Evolutionary conservation across 2,888 invertebrate species (phyloP), one percentile per base, ranked within the genome.

Genomic region (Caenorhabditis becei): DNA sequence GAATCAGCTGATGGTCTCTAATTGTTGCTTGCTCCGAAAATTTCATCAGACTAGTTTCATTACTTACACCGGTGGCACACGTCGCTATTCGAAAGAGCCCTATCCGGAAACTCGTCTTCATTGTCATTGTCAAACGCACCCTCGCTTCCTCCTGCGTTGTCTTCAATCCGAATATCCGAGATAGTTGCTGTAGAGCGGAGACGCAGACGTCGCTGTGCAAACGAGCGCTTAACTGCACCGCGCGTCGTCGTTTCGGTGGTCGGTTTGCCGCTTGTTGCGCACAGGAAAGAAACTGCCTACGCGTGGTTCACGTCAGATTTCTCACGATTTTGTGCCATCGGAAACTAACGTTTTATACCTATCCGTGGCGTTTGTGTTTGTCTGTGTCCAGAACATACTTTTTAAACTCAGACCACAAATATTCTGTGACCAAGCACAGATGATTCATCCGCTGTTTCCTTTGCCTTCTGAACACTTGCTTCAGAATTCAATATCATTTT

Each of bases 141-240:
- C 47, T 53, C 41, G 37, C 28, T 32, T n/a, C 26, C 58, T 28
- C 26, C 18, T 35, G 35, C 58, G 44, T 49, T 32, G 11, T 53
- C 32, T n/a, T 35, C 71, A 35, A 61, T 75, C 75, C 62, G 65
- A 66, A 49, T 65, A 51, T 65, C 53, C 35, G 28, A 65, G 16
- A 51, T 56, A 37, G 37, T 20, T 18, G 20, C 18, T 18, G 44
- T 47, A 54, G 28, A 18, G 35, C 26, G 62, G 56, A 69, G 59
- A 69, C 35, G 49, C 47, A 54, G 63, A 72, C 44, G 56, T 51
- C 49, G 74, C 66, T 74, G 74, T 65, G 74, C 74, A 74, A 74
- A 72, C 65, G 66, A 54, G 44, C 51, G 44, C 23, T n/a, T 20
- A 56, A 49, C 56, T 58, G 63, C 71, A 59, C 67, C 61, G 70